Conservation (phyloP, 2,113 vertebrate genomes). For the Boleophthalmus pectinirostris region DNA sequence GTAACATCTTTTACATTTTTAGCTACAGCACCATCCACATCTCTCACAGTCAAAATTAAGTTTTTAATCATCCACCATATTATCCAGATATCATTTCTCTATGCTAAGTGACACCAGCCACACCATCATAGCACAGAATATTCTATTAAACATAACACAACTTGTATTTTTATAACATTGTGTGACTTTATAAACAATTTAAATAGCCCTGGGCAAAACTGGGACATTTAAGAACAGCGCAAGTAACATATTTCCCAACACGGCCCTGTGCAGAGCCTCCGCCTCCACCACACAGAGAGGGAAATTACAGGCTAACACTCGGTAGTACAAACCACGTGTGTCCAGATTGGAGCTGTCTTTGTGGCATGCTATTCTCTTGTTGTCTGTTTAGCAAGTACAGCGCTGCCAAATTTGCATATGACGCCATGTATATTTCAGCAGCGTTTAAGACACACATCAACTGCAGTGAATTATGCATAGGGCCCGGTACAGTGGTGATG, state of each 20-base stretch:
- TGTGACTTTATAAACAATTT: conserved; percentile 14
- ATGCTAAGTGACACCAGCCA: too few species aligned
- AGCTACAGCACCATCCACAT: not conserved
- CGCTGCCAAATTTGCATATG: conserved; percentile 89
- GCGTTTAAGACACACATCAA: conserved; percentile 89
- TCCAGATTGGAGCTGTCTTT: conserved; percentile 49
- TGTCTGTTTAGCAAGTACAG: conserved; percentile 82
- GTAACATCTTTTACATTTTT: not conserved
- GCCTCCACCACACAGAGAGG: conserved; percentile 7
- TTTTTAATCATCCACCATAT: not conserved
- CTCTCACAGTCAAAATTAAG: not conserved
- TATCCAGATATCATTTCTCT: not conserved
- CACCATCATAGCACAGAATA: not conserved
- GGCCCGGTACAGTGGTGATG: conserved; percentile 78
- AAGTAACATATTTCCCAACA: conserved; percentile 16
- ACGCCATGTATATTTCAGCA: conserved; percentile 95
- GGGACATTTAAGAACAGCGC: conserved; percentile 16
- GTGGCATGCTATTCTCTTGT: conserved; percentile 55
- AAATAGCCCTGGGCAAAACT: conserved; percentile 7
- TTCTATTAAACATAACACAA: not conserved
- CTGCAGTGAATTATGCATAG: conserved; percentile 94
- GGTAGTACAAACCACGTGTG: conserved; percentile 44
- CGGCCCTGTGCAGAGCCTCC: conserved; percentile 25
- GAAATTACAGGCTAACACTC: conserved; percentile 27
- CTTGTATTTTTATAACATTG: conserved; percentile 9